Percentiles rank a stretch among this genome's conserved stretches.
phyloP scores from a whole-genome alignment of 2,888 invertebrate species.

The Nudaria mundana region DNA sequence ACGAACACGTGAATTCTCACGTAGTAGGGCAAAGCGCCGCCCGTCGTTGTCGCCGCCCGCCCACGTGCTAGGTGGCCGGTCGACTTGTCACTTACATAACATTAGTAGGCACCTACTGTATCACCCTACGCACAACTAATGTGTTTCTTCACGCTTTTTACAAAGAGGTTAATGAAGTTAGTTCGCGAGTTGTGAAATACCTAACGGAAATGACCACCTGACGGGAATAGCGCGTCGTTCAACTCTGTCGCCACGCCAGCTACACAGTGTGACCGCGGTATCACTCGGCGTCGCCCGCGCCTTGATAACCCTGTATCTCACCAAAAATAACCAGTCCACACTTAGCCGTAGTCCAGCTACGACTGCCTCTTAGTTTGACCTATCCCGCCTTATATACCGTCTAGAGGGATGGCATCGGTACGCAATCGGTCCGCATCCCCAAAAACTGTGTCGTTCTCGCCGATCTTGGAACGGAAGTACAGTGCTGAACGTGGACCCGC shows the following conservation, averaged over 20 bases:
- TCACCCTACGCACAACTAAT: slow-evolving; percentile 39
- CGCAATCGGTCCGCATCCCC: slow-evolving; percentile 85
- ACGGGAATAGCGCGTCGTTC: slow-evolving; percentile 78
- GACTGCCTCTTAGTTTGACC: slow-evolving; percentile 61
- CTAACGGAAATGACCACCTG: slow-evolving; percentile 74
- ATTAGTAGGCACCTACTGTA: slow-evolving; percentile 16
- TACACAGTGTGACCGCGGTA: slow-evolving; percentile 72
- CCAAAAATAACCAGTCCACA: slow-evolving; percentile 75
- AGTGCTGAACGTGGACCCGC: slow-evolving; percentile 65
- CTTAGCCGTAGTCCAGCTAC: slow-evolving; percentile 70
- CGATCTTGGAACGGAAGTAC: slow-evolving; percentile 81
- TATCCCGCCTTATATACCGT: slow-evolving; percentile 65
- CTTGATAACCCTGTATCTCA: slow-evolving; percentile 67
- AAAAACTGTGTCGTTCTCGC: slow-evolving; percentile 84
- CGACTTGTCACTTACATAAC: slow-evolving; percentile 50
- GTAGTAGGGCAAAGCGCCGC: slow-evolving; percentile 58
- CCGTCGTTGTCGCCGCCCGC: slow-evolving; percentile 70
- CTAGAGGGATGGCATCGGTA: slow-evolving; percentile 80
- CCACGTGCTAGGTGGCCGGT: slow-evolving; percentile 43
- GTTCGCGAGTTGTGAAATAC: slow-evolving; percentile 70
- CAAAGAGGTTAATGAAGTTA: slow-evolving; percentile 69
- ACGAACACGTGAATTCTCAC: slow-evolving; percentile 34
- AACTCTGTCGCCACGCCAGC: slow-evolving; percentile 69
- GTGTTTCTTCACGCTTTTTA: slow-evolving; percentile 45
- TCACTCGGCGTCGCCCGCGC: slow-evolving; percentile 70